Percentiles rank a stretch among this genome's conserved stretches.
phyloP scores from a whole-genome alignment of 2,797 vertebrate species.

The Pteropus rufus region DNA sequence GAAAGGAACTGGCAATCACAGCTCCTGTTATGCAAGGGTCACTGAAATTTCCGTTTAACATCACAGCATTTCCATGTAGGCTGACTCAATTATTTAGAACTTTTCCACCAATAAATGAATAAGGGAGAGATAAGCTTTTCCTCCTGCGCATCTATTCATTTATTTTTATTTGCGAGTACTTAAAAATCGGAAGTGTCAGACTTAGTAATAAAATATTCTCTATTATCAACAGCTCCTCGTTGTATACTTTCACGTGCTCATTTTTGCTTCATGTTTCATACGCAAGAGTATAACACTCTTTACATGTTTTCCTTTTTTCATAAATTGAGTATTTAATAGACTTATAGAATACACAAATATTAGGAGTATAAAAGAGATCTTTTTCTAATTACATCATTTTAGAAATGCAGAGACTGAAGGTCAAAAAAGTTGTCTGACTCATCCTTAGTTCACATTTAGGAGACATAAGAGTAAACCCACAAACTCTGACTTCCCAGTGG shows the following conservation, averaged over 20 bases:
- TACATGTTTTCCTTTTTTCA: neutral
- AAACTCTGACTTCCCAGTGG: neutral
- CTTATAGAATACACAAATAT: neutral
- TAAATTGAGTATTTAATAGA: neutral
- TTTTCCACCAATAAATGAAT: neutral
- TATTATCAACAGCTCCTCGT: neutral
- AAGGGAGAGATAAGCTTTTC: neutral
- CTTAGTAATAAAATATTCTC: neutral
- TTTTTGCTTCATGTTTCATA: neutral
- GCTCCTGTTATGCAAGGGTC: slow-evolving; percentile 39
- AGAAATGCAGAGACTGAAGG: neutral
- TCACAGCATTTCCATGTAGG: neutral
- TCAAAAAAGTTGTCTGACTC: neutral
- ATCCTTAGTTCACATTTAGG: neutral
- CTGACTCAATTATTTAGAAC: neutral
- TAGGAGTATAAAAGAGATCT: neutral
- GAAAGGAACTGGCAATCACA: slow-evolving; percentile 24
- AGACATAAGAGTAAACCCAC: neutral
- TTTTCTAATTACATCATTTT: neutral
- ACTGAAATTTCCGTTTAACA: slow-evolving; percentile 29
- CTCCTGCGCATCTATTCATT: neutral
- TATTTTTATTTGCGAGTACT: neutral
- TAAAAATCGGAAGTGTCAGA: neutral
- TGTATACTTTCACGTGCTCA: neutral
- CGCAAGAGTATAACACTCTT: neutral